Evolutionary conservation across 2,888 invertebrate genomes (phyloP), one percentile per base, ranked within the genome.

Genomic region (Stenoptilia bipunctidactyla): DNA sequence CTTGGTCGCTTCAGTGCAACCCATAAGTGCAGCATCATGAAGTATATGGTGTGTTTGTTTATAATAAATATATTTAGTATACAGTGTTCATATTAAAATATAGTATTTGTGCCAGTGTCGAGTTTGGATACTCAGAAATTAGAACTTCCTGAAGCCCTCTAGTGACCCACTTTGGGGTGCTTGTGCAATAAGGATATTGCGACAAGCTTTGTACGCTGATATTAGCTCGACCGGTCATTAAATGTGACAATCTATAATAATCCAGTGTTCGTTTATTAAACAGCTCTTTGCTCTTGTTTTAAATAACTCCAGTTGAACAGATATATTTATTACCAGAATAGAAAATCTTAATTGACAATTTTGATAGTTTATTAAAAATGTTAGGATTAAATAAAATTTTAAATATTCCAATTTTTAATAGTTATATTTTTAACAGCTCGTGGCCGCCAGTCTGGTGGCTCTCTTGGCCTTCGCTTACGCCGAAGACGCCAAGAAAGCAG

Each of bases 361-460:
- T 5, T 20, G 20, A 5, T 20, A 20, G 20, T 20, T 20, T 20
- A 8, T n/a, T n/a, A 8, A 20, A 20, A 8, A 5, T 20, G 8
- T 8, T 20, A 20, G 20, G 20, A 20, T 8, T 20, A 20, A 20
- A 20, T 20, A 20, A 20, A 20, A 20, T 20, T 5, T 20, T 58
- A 66, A 67, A 67, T 71, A 63, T 63, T 3, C 4, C 9, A n/a
- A n/a, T 9, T 30, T 30, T 12, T 8, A 30, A 30, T 30, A 6
- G 25, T 45, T 47, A 43, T 44, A 45, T 58, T 56, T 58, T 57
- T 69, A 51, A 37, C 75, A 85, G 85, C 80, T 85, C 74, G 83
- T 85, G 79, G 84, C 84, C 73, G 76, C 85, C 79, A 77, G 88
- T 80, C 87, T 87, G 79, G 85, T 88, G 83, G 87, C 87, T 74